These are phyloP conservation scores for Pelecanus crispus DNA, from an alignment of 2,113 vertebrate genomes.

Conservation along the genomic window DNA sequence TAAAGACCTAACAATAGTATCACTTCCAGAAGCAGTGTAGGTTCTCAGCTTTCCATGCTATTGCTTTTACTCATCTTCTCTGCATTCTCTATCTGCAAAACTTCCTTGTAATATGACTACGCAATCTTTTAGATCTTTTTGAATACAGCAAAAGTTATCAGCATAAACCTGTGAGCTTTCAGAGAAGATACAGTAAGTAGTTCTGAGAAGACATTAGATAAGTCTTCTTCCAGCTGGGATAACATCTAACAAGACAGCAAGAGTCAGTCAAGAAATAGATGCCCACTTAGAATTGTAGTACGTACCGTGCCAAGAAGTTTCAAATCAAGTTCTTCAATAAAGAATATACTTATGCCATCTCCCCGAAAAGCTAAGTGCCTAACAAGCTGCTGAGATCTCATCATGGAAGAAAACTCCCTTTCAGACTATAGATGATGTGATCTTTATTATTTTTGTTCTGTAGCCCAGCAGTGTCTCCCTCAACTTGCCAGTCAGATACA, in stretches of 20 bases:
- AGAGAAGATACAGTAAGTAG: neutral
- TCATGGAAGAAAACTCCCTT: neutral
- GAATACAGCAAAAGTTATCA: neutral
- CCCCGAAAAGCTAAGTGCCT: neutral
- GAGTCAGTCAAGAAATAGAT: neutral
- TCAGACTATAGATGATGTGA: neutral
- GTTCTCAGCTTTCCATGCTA: accelerated
- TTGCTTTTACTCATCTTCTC: neutral
- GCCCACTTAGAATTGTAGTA: neutral
- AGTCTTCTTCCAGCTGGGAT: neutral
- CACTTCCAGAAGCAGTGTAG: neutral
- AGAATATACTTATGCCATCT: neutral
- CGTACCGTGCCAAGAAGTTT: neutral
- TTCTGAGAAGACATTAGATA: neutral
- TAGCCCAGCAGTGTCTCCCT: neutral
- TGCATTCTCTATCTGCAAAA: neutral
- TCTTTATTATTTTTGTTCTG: neutral
- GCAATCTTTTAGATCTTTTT: neutral
- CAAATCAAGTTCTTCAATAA: neutral
- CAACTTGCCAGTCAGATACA: neutral
- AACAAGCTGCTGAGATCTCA: neutral
- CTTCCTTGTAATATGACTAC: neutral
- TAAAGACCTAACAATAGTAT: neutral
- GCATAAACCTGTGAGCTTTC: neutral
- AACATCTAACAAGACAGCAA: neutral